Evolutionary conservation across 2,888 invertebrate species (phyloP).

Genomic region (Aproaerema taeniolella): DNA sequence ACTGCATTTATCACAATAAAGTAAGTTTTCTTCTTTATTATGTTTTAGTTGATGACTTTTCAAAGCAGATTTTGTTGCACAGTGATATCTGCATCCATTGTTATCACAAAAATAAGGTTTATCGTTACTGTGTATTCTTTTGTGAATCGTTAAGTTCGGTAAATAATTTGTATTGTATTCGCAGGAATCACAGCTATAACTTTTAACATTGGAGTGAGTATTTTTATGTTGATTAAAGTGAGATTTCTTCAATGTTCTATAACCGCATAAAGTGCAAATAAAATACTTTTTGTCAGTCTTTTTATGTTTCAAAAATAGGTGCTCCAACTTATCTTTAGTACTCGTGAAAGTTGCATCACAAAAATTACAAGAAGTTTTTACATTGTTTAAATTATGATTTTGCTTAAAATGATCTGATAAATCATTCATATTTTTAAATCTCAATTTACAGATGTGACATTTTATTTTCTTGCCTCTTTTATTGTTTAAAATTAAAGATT

Average conservation of each 20-base stretch:
- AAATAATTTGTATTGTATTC: slow-evolving; percentile 31
- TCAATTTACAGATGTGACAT: slow-evolving; percentile 32
- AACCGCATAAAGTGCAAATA: slow-evolving; percentile 31
- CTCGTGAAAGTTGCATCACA: slow-evolving; percentile 29
- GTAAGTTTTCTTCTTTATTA: slow-evolving; percentile 29
- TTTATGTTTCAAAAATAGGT: slow-evolving; percentile 25
- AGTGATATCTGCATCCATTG: slow-evolving; percentile 24
- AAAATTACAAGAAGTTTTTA: slow-evolving; percentile 23
- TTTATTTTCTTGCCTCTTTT: slow-evolving; percentile 25
- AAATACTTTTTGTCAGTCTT: too few species aligned
- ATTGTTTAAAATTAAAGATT: slow-evolving; percentile 20
- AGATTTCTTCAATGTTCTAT: slow-evolving; percentile 30
- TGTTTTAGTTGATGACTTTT: slow-evolving; percentile 39
- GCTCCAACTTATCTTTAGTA: slow-evolving; percentile 21
- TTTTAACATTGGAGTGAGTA: slow-evolving; percentile 25
- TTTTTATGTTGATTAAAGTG: slow-evolving; percentile 32
- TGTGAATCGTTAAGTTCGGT: slow-evolving; percentile 38
- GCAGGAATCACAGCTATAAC: slow-evolving; percentile 28
- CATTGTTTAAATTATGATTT: slow-evolving; percentile 20
- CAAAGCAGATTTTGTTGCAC: slow-evolving; percentile 32
- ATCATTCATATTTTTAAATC: slow-evolving; percentile 20
- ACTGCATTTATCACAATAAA: slow-evolving; percentile 44
- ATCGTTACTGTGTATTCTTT: slow-evolving; percentile 29
- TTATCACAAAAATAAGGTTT: slow-evolving; percentile 29
- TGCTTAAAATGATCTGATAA: slow-evolving; percentile 26